Evolutionary conservation across 2,888 invertebrate species (phyloP).

Genomic region (Torymus aiolomorphi): DNA sequence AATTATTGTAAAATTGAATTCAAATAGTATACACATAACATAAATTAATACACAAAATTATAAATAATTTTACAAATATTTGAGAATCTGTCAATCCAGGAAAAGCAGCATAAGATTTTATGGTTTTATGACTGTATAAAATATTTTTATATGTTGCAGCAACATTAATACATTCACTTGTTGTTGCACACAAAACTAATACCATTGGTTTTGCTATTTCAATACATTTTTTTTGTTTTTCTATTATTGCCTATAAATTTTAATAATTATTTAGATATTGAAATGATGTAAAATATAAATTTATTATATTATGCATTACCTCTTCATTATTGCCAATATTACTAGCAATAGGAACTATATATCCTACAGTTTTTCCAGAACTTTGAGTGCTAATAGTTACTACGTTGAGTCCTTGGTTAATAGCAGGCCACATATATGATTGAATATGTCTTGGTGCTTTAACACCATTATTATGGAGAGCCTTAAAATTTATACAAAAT

Average conservation of each 20-base stretch:
- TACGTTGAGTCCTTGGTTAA: slow-evolving; percentile 81
- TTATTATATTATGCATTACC: slow-evolving; percentile 44
- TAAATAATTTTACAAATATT: slow-evolving; percentile 65
- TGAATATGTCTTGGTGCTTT: slow-evolving; percentile 76
- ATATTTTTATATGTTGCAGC: slow-evolving; percentile 60
- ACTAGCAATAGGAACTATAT: slow-evolving; percentile 82
- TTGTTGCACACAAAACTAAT: slow-evolving; percentile 81
- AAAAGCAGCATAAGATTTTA: slow-evolving; percentile 65
- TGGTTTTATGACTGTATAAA: slow-evolving; percentile 58
- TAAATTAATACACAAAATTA: slow-evolving; percentile 8
- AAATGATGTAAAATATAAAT: slow-evolving; percentile 22
- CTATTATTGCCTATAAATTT: slow-evolving; percentile 33
- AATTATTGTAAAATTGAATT: slow-evolving; percentile 13
- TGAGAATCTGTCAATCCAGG: slow-evolving; percentile 67
- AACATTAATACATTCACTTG: slow-evolving; percentile 64
- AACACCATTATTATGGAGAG: slow-evolving; percentile 54
- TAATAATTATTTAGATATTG: slow-evolving; percentile 13
- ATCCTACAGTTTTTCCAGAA: slow-evolving; percentile 85
- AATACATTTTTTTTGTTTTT: slow-evolving; percentile 26
- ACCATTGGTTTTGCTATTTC: slow-evolving; percentile 75
- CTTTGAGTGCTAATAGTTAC: slow-evolving; percentile 80
- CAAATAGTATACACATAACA: neutral
- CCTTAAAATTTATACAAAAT: slow-evolving; percentile 37
- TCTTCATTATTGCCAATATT: slow-evolving; percentile 73
- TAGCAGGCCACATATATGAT: slow-evolving; percentile 83